Evolutionary conservation across 2,888 invertebrate species (phyloP).

Genomic region (Chrysodeixis includens): DNA sequence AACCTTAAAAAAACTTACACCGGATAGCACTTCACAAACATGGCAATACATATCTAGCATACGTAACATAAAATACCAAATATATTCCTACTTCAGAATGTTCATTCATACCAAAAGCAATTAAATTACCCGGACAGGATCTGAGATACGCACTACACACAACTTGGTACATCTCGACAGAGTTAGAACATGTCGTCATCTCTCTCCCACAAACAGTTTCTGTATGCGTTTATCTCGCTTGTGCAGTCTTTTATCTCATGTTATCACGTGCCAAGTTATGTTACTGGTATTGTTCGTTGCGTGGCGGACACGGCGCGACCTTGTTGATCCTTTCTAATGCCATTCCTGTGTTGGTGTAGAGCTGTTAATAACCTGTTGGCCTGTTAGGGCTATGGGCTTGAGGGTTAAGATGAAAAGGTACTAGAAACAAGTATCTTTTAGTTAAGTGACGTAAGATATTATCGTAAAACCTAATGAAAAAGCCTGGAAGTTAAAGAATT

Average conservation of each 20-base stretch:
- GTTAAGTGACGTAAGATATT: no score
- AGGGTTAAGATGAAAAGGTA: neutral
- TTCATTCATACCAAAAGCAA: constrained; percentile 13
- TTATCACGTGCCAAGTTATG: no score
- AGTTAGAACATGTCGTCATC: no score
- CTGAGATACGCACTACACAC: constrained; percentile 8
- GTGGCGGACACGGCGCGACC: constrained; percentile 57
- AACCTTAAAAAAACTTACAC: neutral
- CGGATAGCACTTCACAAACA: neutral
- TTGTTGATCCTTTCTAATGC: constrained; percentile 67
- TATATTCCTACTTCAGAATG: neutral
- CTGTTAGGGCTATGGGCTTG: neutral
- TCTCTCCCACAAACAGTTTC: no score
- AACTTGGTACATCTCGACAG: no score
- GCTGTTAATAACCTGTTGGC: neutral
- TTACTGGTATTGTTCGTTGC: neutral
- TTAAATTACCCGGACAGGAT: constrained; percentile 3
- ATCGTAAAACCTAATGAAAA: no score
- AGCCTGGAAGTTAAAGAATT: no score
- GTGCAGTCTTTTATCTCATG: no score
- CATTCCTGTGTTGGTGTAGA: constrained; percentile 39
- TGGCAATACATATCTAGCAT: neutral
- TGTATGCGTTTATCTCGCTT: no score
- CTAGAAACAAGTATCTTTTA: no score
- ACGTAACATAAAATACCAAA: neutral